Base-by-base conservation (phyloP, 2,888 invertebrate genomes). In the Nomada ferruginata region DNA sequence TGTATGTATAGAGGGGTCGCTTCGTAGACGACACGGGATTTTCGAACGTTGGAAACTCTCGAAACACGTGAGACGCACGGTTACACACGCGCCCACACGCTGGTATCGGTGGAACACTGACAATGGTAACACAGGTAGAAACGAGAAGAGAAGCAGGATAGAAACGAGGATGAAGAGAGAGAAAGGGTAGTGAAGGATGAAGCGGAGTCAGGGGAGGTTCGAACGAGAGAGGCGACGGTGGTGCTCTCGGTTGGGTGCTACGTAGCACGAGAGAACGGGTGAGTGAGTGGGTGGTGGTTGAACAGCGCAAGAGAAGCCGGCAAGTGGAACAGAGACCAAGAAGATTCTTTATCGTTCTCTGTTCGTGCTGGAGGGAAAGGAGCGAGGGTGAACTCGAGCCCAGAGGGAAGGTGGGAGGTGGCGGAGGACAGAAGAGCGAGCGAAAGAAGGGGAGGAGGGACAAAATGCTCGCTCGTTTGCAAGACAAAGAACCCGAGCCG, bases 401-500 rank as follows among this genome's bases (percentile, higher is more conserved):
- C 36, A 53, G 65, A 13, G 61, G 55, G 44, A 57, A 57, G 23
- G 55, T 42, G 42, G 13, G 55, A 53, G 68, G 26, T 26, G 74
- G 64, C 26, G 52, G 66, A 64, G 20, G 69, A 36, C 36, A 71
- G 61, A 53, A 66, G 50, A 59, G 71, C 61, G 61, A 63, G 75
- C 77, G 76, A 66, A 29, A 36, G 47, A 66, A 61, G 64, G 52
- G 53, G 50, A 29, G 70, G 76, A 85, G 86, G 87, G 87, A 85
- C 83, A 87, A 86, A 88, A 89, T 87, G 89, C 83, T 90, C 89
- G 86, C 90, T 91, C 90, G 92, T 92, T 92, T 91, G 91, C 91
- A 92, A 92, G 91, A 92, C 91, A 91, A 92, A 92, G 92, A 92
- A 89, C 88, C 79, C 83, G 87, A 85, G 87, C 86, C 89, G 85